These are phyloP conservation scores for Lasius platythorax DNA, from an alignment of 2,888 invertebrate genomes.

Conservation along the genomic window DNA sequence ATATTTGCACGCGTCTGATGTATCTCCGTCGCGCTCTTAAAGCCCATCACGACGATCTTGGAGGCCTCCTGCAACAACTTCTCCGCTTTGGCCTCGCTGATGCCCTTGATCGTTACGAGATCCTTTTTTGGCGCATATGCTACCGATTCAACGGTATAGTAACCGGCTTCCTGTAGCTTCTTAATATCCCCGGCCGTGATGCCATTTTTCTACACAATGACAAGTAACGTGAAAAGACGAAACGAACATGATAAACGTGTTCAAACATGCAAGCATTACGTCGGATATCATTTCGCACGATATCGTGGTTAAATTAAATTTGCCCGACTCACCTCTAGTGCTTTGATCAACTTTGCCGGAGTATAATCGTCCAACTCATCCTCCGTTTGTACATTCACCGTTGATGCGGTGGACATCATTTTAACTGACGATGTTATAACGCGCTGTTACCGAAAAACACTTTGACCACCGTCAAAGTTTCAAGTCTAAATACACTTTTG, in stretches of 20 bases:
- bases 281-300: neutral
- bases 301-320: neutral
- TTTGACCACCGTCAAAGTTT: neutral
- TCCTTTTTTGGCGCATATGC: slow-evolving; percentile 98
- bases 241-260: neutral
- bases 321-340: slow-evolving; percentile 77
- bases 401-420: slow-evolving; percentile 75
- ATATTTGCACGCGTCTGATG: slow-evolving; percentile 98
- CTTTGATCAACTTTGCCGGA: slow-evolving; percentile 80
- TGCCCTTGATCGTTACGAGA: slow-evolving; percentile 95
- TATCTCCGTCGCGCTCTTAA: slow-evolving; percentile 98
- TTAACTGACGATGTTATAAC: neutral
- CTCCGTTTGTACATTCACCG: slow-evolving; percentile 74
- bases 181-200: slow-evolving; percentile 96
- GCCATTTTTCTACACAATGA: slow-evolving; percentile 92
- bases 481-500: neutral
- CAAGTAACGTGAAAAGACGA: neutral
- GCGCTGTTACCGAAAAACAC: too few relatives aligned
- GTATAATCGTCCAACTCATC: slow-evolving; percentile 76
- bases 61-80: slow-evolving; percentile 96
- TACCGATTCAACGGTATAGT: slow-evolving; percentile 97
- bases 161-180: slow-evolving; percentile 97
- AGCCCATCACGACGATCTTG: slow-evolving; percentile 98
- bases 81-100: slow-evolving; percentile 99
- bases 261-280: neutral